phyloP scores from a whole-genome alignment of 2,888 invertebrate genomes.

The Lasioglossum malachurum region DNA sequence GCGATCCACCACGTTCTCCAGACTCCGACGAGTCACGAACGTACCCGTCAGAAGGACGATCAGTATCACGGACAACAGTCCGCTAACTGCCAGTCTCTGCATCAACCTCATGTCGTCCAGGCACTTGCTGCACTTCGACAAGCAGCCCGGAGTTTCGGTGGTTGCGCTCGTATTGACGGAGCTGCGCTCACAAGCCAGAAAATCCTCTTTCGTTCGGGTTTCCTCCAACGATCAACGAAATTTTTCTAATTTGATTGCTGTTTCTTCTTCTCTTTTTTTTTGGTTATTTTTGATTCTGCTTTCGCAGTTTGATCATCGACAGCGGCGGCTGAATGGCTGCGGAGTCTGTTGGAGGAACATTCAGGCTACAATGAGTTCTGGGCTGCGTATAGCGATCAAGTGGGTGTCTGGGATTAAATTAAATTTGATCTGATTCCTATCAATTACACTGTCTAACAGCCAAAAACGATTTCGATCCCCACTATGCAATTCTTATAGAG shows the following conservation, averaged over 20 bases:
- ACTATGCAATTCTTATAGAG: too few relatives aligned
- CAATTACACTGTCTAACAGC: too few relatives aligned
- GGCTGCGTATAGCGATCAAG: not conserved
- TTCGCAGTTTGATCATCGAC: not conserved
- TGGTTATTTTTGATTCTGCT: not conserved
- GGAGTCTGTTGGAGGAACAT: not conserved
- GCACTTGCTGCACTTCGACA: constrained; percentile 74
- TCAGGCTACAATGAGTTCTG: not conserved
- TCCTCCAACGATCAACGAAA: not conserved
- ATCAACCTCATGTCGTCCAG: constrained; percentile 81
- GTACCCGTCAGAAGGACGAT: constrained; percentile 81
- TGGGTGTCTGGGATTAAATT: not conserved
- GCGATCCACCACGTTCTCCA: constrained; percentile 79
- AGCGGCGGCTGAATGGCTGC: not conserved
- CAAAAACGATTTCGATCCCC: too few relatives aligned
- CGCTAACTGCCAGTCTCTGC: constrained; percentile 83
- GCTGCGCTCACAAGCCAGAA: constrained; percentile 36
- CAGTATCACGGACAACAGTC: constrained; percentile 82
- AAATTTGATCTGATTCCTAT: too few relatives aligned
- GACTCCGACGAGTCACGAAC: constrained; percentile 80
- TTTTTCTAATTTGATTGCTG: not conserved
- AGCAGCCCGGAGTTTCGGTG: constrained; percentile 73
- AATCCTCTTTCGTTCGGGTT: not conserved
- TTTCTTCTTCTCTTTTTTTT: not conserved
- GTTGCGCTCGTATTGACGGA: constrained; percentile 77